Percentiles rank a stretch among this genome's conserved stretches.
These are phyloP conservation scores for Tiliacea aurago DNA, from an alignment of 2,888 invertebrate species.

Conservation along the genomic window DNA sequence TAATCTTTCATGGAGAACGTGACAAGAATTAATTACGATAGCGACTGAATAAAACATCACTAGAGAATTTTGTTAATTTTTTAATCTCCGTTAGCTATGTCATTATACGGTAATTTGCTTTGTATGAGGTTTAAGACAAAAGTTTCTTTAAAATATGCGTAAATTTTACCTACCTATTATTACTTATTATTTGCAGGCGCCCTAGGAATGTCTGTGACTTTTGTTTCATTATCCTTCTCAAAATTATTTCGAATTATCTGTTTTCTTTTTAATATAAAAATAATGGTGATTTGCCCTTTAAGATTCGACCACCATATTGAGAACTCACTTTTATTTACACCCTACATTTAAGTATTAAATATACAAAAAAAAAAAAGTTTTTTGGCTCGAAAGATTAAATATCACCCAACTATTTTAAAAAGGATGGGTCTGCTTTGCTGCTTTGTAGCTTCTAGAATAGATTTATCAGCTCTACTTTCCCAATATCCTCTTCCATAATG, in stretches of 20 bases:
- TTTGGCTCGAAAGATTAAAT: background rate
- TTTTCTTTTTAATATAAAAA: no score
- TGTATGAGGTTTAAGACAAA: slow-evolving; percentile 38
- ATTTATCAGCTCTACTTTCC: no score
- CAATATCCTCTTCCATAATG: no score
- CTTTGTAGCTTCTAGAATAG: no score
- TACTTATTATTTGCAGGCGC: background rate
- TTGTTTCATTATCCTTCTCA: background rate
- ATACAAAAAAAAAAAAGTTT: background rate
- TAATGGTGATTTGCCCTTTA: no score
- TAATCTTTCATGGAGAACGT: slow-evolving; percentile 72
- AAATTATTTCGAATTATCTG: no score
- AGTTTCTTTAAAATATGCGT: slow-evolving; percentile 4
- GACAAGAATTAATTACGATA: slow-evolving; percentile 71
- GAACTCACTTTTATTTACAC: background rate
- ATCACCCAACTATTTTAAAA: background rate
- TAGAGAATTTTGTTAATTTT: slow-evolving; percentile 53
- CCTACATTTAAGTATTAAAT: background rate
- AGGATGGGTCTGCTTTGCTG: background rate
- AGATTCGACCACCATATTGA: background rate
- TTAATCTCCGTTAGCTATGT: slow-evolving; percentile 56
- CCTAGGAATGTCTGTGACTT: background rate
- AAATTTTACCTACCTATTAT: background rate
- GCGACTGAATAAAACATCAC: slow-evolving; percentile 66
- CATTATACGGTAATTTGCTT: slow-evolving; percentile 52